phyloP scores from a whole-genome alignment of 2,113 vertebrate species.

The Donacobius atricapilla region DNA sequence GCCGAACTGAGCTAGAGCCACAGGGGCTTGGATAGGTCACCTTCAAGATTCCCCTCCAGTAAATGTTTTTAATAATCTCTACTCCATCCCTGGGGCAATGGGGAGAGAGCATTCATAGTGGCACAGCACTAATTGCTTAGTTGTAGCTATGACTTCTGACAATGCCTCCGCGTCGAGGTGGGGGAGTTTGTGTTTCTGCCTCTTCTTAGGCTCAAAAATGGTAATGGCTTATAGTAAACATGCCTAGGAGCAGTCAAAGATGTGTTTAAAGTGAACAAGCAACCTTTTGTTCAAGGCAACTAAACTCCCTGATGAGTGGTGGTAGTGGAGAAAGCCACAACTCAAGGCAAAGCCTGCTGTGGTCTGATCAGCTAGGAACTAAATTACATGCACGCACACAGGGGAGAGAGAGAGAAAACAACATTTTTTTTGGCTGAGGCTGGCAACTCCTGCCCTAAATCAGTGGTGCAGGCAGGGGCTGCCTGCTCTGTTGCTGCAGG shows the following conservation, averaged over 20 bases:
- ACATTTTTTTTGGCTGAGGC: neutral
- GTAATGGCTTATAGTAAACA: neutral
- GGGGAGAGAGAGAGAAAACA: neutral
- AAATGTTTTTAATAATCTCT: neutral
- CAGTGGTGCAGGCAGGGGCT: neutral
- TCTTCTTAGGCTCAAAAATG: neutral
- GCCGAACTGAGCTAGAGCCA: neutral
- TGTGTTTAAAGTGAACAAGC: neutral
- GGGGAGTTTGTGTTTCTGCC: neutral
- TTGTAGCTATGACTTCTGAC: neutral
- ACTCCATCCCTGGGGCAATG: fast-evolving
- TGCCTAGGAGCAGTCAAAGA: neutral
- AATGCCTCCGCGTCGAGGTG: neutral
- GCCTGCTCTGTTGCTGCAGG: neutral
- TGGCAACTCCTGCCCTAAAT: neutral
- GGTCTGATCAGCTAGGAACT: neutral
- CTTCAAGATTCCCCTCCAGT: neutral
- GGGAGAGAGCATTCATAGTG: neutral
- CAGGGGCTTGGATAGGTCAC: neutral
- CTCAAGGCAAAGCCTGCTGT: neutral
- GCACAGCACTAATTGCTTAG: neutral
- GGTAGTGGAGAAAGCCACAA: neutral
- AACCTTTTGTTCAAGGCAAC: neutral
- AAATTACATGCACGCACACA: neutral
- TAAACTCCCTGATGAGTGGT: neutral